Percentiles rank a stretch among this genome's conserved stretches.
Evolutionary conservation across 64 coral and sea anemone species (phyloP).

Genomic region (Porites lutea): DNA sequence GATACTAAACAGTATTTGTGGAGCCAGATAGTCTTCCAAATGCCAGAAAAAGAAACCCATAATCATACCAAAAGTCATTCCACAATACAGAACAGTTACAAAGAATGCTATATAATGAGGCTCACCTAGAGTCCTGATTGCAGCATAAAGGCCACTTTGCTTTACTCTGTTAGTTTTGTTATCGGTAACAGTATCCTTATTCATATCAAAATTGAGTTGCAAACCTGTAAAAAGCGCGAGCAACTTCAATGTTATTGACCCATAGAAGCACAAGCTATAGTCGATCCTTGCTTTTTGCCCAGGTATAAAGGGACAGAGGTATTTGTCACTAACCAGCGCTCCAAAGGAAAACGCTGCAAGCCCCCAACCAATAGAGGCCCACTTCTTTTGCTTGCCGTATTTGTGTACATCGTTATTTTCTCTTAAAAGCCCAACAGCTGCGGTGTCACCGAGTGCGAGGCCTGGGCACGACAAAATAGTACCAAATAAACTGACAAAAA

Average conservation of each 20-base stretch:
- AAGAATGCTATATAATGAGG: slow-evolving; percentile 52
- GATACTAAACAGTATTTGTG: slow-evolving; percentile 75
- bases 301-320: slow-evolving; percentile 44
- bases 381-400: slow-evolving; percentile 73
- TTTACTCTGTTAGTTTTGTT: not conserved
- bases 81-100: slow-evolving; percentile 54
- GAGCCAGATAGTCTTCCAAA: slow-evolving; percentile 49
- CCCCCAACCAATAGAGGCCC: slow-evolving; percentile 79
- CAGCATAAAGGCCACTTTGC: not conserved
- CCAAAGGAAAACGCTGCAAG: slow-evolving; percentile 59
- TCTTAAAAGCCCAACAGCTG: slow-evolving; percentile 42
- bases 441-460: slow-evolving; percentile 72
- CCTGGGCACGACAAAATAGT: slow-evolving; percentile 71
- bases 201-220: slow-evolving; percentile 56
- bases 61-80: slow-evolving; percentile 74
- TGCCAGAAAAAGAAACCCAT: slow-evolving; percentile 85
- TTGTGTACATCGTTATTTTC: slow-evolving; percentile 63
- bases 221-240: slow-evolving; percentile 60
- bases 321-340: slow-evolving; percentile 57
- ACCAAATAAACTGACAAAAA: slow-evolving; percentile 61
- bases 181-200: not conserved
- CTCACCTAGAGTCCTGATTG: not conserved
- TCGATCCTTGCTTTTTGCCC: slow-evolving; percentile 34
- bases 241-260: slow-evolving; percentile 57
- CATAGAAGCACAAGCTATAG: slow-evolving; percentile 68